A percentile compares a stretch with the other conserved stretches of the same genome.
These are phyloP conservation scores for Eupelmus urozonus DNA, from an alignment of 2,888 invertebrate genomes.

Conservation along the genomic window DNA sequence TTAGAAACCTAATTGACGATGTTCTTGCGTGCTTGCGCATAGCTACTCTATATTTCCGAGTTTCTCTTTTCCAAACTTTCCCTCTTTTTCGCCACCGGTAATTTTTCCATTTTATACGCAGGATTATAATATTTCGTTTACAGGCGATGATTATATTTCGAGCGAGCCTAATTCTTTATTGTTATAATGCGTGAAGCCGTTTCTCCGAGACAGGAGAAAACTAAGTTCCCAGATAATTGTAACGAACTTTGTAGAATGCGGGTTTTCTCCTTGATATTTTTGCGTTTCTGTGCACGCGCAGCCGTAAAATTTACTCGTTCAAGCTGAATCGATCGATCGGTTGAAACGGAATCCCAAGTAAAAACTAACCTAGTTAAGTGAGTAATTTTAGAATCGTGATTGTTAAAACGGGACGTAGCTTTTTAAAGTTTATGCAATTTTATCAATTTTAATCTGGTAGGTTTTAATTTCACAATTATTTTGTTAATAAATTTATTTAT, in stretches of 20 bases:
- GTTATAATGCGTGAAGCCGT: neutral
- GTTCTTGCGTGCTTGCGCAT: neutral
- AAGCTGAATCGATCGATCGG: neutral
- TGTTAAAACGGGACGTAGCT: neutral
- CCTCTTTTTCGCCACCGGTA: slow-evolving; percentile 17
- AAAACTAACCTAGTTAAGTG: neutral
- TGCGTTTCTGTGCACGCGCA: neutral
- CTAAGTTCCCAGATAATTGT: neutral
- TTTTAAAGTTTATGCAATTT: neutral
- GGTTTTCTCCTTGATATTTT: slow-evolving; percentile 38
- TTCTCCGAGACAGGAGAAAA: slow-evolving; percentile 18
- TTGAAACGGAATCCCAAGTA: neutral
- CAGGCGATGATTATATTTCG: slow-evolving; percentile 28
- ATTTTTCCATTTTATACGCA: slow-evolving; percentile 17
- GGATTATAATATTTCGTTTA: slow-evolving; percentile 33
- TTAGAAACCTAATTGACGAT: too few species aligned
- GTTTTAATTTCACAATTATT: too few species aligned
- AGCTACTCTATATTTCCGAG: slow-evolving; percentile 15
- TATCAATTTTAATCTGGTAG: too few species aligned
- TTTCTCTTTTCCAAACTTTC: slow-evolving; percentile 38
- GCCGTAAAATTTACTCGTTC: slow-evolving; percentile 8
- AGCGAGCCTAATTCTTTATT: slow-evolving; percentile 2
- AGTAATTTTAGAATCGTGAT: neutral
- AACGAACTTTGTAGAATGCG: slow-evolving; percentile 29
- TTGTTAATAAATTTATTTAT: too few species aligned